A percentile compares a stretch with the other conserved stretches of the same genome.
Evolutionary conservation across 2,888 invertebrate genomes (phyloP).

Genomic region (Acrocera orbiculus): DNA sequence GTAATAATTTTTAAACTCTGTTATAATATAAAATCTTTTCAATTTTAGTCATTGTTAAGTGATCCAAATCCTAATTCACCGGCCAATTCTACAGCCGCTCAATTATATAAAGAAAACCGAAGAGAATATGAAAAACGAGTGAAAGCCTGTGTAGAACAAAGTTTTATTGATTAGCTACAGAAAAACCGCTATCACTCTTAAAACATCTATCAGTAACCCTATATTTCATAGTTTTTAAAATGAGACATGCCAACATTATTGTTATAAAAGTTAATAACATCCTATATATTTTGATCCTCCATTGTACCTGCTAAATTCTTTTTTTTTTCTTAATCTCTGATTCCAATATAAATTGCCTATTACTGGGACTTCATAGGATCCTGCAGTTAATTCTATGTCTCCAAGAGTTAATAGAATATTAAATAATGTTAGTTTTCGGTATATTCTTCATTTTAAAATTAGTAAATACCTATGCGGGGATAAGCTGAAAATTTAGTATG

Average conservation of each 20-base stretch:
- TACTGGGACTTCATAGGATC: too few relatives aligned
- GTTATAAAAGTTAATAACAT: too few relatives aligned
- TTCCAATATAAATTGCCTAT: too few relatives aligned
- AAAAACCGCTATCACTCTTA: constrained; percentile 2
- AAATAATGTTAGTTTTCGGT: too few relatives aligned
- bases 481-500: constrained; percentile 6
- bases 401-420: too few relatives aligned
- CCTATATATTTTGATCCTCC: too few relatives aligned
- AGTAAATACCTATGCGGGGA: constrained; percentile 1
- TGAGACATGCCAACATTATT: constrained; percentile 6
- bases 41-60: constrained; percentile 82
- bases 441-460: constrained; percentile 2
- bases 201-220: constrained; percentile 5
- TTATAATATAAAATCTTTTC: constrained; percentile 4
- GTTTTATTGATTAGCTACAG: constrained; percentile 73
- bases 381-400: too few relatives aligned
- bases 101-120: constrained; percentile 97
- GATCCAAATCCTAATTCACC: constrained; percentile 99
- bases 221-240: constrained; percentile 6
- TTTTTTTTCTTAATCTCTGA: constrained; percentile 5
- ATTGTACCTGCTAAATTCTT: constrained; percentile 3
- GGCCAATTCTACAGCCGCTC: constrained; percentile 97
- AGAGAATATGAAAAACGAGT: constrained; percentile 99
- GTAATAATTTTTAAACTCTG: background rate
- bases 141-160: constrained; percentile 98